Evolutionary conservation across 2,113 vertebrate species (phyloP).

Genomic region (Halichoeres trimaculatus): DNA sequence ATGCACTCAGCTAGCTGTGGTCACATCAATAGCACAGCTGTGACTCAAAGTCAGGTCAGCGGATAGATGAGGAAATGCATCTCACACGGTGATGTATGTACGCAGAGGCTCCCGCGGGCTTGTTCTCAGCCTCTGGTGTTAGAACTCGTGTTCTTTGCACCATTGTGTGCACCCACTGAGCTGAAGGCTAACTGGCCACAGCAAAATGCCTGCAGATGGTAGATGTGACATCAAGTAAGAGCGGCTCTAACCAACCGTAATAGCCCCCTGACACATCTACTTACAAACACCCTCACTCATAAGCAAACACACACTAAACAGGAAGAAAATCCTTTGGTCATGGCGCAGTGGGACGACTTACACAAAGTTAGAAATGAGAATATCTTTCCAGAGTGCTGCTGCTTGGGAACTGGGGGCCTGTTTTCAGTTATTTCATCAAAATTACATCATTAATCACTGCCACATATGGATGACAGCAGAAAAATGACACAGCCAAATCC

Average conservation of each 20-base stretch:
- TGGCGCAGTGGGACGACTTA: conserved; percentile 27
- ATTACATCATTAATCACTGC: conserved; percentile 51
- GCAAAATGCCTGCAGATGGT: conserved; percentile 49
- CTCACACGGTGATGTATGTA: conserved; percentile 30
- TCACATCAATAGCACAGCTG: conserved; percentile 46
- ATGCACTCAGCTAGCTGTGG: conserved; percentile 37
- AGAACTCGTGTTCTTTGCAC: conserved; percentile 23
- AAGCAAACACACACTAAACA: conserved; percentile 26
- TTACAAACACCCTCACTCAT: conserved; percentile 26
- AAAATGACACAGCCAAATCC: conserved; percentile 1
- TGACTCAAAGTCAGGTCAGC: conserved; percentile 12
- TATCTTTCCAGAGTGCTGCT: conserved; percentile 25
- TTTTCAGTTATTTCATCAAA: conserved; percentile 45
- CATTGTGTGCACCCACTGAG: conserved; percentile 41
- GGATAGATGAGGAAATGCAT: conserved; percentile 25
- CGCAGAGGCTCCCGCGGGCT: conserved; percentile 18
- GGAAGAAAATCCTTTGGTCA: conserved; percentile 47
- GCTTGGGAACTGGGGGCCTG: conserved; percentile 22
- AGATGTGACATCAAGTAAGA: conserved; percentile 66
- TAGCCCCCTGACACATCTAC: conserved; percentile 57
- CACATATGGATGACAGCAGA: conserved; percentile 27
- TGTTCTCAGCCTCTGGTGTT: conserved; percentile 27
- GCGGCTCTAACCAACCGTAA: conserved; percentile 58
- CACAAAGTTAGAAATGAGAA: conserved; percentile 36
- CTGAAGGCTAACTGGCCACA: conserved; percentile 41